Base-by-base conservation (phyloP, 53 echinoderm and acorn worm species). In the Astropecten irregularis region DNA sequence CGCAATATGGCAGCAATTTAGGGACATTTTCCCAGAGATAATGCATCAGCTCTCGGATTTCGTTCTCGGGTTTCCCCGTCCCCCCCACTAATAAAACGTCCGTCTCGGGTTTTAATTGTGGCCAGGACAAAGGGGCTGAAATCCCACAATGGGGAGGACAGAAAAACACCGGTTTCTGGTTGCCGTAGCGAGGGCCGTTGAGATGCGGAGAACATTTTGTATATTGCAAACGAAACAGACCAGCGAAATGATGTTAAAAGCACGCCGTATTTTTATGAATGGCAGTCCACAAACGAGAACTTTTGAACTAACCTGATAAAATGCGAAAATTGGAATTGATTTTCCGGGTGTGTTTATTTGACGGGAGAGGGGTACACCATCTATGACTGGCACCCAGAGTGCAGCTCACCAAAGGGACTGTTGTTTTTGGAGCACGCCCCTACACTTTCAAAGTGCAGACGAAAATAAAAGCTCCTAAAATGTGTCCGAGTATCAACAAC, bases 1-100 rank as follows among this genome's bases (percentile, higher is more conserved):
- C 26, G 22, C 79, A 61, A 79, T 79, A 79, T 79, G 79, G 60
- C 79, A 79, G 79, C 79, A 61, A 79, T 79, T 79, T 79, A 62
- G 48, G 49, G 47, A 60, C 79, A 79, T 79, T 79, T 62, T 31
- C 46, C n/a, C 27, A 14, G 44, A 46, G 79, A 79, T 79, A 79
- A 79, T 79, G 79, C 63, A 79, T 79, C 32, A 16, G 22, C 62
- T 79, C 63, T 79, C 79, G 21, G 61, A 47, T 79, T 79, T 61
- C 79, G 0, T 18, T 61, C 79, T 79, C 79, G 15, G 9, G 62
- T 79, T 79, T 42, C 79, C 47, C 32, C 26, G n/a, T n/a, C 44
- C 42, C 36, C 64, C 68, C 19, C 64, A 9, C 42, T 68, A 48
- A 47, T 62, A 62, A 79, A 55, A 60, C 33, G 28, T 59, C 79